phyloP scores from a whole-genome alignment of 2,113 vertebrate species.

The Sminthopsis crassicaudata region DNA sequence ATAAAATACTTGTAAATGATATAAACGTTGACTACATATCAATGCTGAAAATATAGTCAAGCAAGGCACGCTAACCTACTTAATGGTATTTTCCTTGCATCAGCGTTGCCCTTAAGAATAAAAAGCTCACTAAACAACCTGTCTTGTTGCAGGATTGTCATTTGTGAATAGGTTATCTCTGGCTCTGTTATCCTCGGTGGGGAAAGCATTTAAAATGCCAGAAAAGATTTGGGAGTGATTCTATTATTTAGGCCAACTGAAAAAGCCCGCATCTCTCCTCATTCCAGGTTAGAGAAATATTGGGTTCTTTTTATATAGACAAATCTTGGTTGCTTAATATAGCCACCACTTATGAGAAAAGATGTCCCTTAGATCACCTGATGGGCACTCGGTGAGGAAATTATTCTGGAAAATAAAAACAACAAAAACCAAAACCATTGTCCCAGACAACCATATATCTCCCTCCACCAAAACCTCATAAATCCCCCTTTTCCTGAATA shows the following conservation, averaged over 20 bases:
- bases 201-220: constrained; percentile 35
- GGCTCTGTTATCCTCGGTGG: constrained; percentile 19
- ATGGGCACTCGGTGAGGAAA: background rate
- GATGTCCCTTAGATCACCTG: background rate
- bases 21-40: background rate
- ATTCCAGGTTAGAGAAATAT: constrained; percentile 22
- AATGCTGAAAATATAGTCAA: background rate
- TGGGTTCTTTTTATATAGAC: constrained; percentile 22
- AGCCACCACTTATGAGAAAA: background rate
- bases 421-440: background rate
- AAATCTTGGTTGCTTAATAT: constrained; percentile 5
- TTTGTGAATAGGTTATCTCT: constrained; percentile 16
- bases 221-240: background rate
- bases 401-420: background rate
- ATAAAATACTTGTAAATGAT: constrained; percentile 35
- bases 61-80: background rate
- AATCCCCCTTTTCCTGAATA: background rate
- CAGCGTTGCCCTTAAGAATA: background rate
- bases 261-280: constrained; percentile 43
- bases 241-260: constrained; percentile 10
- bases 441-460: background rate
- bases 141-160: constrained; percentile 30
- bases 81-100: constrained; percentile 13
- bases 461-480: background rate
- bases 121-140: constrained; percentile 22